phyloP scores from a whole-genome alignment of 2,888 invertebrate species.

The Smittia sp. region DNA sequence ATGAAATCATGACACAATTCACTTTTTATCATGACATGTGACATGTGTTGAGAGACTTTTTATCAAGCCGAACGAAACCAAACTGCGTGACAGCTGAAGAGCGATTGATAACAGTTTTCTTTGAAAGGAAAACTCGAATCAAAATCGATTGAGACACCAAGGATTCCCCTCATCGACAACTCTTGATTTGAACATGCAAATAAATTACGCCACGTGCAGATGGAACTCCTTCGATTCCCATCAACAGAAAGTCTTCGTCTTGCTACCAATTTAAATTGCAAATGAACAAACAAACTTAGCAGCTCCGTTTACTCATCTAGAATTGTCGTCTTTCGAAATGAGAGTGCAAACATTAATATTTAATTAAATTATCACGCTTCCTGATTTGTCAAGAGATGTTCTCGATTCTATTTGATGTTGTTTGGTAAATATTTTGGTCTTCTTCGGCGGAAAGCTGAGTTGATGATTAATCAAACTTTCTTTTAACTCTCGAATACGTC shows the following conservation, averaged over 20 bases:
- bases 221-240: neutral
- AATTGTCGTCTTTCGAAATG: slow-evolving; percentile 36
- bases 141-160: neutral
- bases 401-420: slow-evolving; percentile 10
- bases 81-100: neutral
- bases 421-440: neutral
- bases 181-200: slow-evolving; percentile 20
- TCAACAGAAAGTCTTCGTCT: neutral
- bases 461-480: no score
- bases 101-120: no score
- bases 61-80: neutral
- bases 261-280: slow-evolving; percentile 31
- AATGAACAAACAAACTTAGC: slow-evolving; percentile 24
- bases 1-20: neutral
- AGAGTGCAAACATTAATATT: slow-evolving; percentile 35
- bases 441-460: no score
- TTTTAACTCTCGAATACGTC: no score
- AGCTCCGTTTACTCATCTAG: slow-evolving; percentile 29
- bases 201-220: slow-evolving; percentile 26
- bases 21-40: slow-evolving; percentile 2
- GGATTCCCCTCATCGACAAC: neutral
- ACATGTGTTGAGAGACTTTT: neutral
- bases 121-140: neutral
- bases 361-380: slow-evolving; percentile 41
- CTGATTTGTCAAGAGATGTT: neutral